Base-by-base conservation (phyloP, 1,140 invertebrate genomes). In the Drosophila navojoa region DNA sequence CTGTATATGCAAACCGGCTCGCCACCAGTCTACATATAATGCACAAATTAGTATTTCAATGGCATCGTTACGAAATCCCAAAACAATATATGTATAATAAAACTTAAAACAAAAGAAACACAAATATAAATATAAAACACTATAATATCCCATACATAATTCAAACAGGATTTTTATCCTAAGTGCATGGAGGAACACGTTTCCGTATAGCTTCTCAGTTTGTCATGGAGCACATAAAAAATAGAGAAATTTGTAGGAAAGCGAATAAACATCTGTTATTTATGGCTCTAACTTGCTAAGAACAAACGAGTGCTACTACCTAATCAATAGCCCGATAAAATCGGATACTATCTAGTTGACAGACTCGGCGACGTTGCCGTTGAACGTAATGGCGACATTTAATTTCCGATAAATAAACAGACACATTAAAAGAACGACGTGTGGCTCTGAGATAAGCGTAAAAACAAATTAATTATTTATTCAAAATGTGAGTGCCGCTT, bases 61-160 rank as follows among this genome's bases (percentile, higher is more conserved):
- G 57, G 61, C 53, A 72, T 82, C 75, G 70, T 86, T 81, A 81
- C 38, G 49, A 58, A 75, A 71, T 71, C 86, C 68, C 68, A 64
- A 63, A 29, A 35, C 42, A 45, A 45, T 29, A 19, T 42, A 4
- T 9, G 49, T 5, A 29, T 5, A 29, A 29, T 5, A 3, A 29
- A 29, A 29, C 4, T 5, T 5, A 29, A 29, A 29, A 29, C 4
- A 29, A 29, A 29, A 29, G 5, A 3, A 60, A 52, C 38, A 62
- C 16, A 66, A 10, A 55, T 63, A 19, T 47, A 63, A 6, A 32
- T 16, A 44, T 32, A 32, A 5, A 29, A 29, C 5, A 32, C 32
- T 32, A 32, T 32, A 32, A 32, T 29, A 29, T 29, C 5, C 27
- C 27, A 6, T 29, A 29, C 1, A 6, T 5, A 32, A 42, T 50